Evolutionary conservation across 2,113 vertebrate species (phyloP), one percentile per base, ranked within the genome.

Genomic region (Cariama cristata): DNA sequence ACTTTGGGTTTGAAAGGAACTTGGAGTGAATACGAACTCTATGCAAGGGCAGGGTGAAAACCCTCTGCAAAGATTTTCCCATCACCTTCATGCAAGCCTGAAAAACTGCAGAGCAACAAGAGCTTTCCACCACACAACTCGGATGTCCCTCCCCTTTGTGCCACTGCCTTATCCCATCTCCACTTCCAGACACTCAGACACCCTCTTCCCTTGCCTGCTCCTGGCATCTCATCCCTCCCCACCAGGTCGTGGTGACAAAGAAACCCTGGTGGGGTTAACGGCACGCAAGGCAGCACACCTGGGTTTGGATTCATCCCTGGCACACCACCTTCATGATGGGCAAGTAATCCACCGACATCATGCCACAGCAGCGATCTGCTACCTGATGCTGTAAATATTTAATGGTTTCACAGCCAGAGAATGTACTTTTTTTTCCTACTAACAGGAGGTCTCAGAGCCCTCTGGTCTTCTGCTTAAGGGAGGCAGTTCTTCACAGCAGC

Each of bases 361-460:
- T 2, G 0, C 30, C 52, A 26, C 32, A 16, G 15, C 68, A 2
- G 0, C 0, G 1, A 20, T 40, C 52, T 59, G 33, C 32, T 44
- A 35, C 44, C 38, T 24, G 53, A 47, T 1, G 0, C 58, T 77
- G 47, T 42, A 85, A 85, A 47, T 88, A 88, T 52, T 72, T 35
- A 52, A 73, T 47, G 22, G 28, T 52, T 67, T 86, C 56, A 49
- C 6, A 86, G 40, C 14, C 72, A 83, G 56, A 44, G 24, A 90
- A 94, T 9, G 72, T 53, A 11, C 7, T 6, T 27, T 42, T 53
- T n/a, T 73, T 53, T 44, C 9, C 35, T 28, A 16, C 60, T 59
- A 47, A 23, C 4, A 6, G 7, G 38, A 73, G 18, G 27, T 74
- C 27, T 82, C 14, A 6, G 44, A 82, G 66, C 15, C 24, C n/a